Evolutionary conservation across 2,888 invertebrate species (phyloP), one percentile per base, ranked within the genome.

Genomic region (Sympetrum striolatum): DNA sequence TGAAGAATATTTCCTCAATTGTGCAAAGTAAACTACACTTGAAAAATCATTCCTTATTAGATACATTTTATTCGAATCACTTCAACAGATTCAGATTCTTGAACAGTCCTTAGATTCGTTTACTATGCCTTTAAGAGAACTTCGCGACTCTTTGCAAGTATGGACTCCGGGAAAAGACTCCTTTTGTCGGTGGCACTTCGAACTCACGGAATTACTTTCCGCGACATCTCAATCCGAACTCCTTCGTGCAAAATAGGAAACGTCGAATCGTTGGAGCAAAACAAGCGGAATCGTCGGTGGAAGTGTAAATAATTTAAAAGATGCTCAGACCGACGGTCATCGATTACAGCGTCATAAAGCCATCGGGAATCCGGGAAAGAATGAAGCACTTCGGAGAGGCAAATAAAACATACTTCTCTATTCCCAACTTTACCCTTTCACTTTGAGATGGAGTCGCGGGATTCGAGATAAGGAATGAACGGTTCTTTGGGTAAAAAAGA

Each of bases 381-480:
- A 73, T 2, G 8, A 6, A 31, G 31, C 31, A 31, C 25, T 31
- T 31, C 31, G 73, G 44, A 8, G 44, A 44, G 44, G 22, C 25
- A 73, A 73, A 73, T 73, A 73, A 25, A 73, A 73, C 73, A 73
- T 10, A 31, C 73, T 73, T 15, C 22, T 73, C 37, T 60, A 37
- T 82, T 39, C 86, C 35, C 2, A 37, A 60, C 60, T 60, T 60
- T 37, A 22, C 37, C 18, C 60, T 82, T 31, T 73, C 86, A 35
- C 39, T 86, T 64, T 18, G 37, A 86, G 86, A 86, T 86, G 64
- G 60, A 86, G 86, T 64, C 60, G 53, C 31, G 73, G 64, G 60
- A 37, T 60, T 86, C 37, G 86, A 86, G 86, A 86, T 86, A 86
- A 60, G 86, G 58, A 60, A 37, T 35, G 60, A 86, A 86, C 86